Evolutionary conservation across 2,797 vertebrate species (phyloP).

Genomic region (Sebastes variabilis): DNA sequence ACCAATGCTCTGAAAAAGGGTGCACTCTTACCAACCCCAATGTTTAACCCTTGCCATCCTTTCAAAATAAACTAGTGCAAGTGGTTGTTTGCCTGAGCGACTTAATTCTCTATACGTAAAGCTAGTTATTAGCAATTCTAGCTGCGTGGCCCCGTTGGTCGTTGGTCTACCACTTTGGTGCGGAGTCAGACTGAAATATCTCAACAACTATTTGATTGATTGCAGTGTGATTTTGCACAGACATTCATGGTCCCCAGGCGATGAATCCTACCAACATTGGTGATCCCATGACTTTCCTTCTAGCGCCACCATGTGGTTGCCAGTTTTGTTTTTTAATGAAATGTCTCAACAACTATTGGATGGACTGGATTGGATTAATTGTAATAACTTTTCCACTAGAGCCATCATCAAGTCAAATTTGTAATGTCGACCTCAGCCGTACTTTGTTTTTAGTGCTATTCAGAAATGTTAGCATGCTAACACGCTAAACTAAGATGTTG

Average conservation of each 20-base stretch:
- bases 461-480: not conserved
- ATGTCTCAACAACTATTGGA: not conserved
- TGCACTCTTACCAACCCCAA: not conserved
- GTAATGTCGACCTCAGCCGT: not conserved
- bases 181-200: too few relatives aligned
- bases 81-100: not conserved
- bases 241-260: too few relatives aligned
- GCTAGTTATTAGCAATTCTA: not conserved
- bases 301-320: not conserved
- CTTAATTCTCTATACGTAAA: not conserved
- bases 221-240: too few relatives aligned
- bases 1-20: not conserved
- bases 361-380: not conserved
- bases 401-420: not conserved
- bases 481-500: not conserved
- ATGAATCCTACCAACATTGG: too few relatives aligned
- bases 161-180: not conserved
- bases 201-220: too few relatives aligned
- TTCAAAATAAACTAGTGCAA: not conserved
- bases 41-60: slow-evolving; percentile 25
- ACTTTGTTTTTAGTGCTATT: too few relatives aligned
- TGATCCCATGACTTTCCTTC: not conserved
- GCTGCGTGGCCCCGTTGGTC: not conserved
- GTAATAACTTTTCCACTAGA: not conserved
- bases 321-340: not conserved